Evolutionary conservation across 2,113 vertebrate species (phyloP).

Genomic region (Climacteris rufus): DNA sequence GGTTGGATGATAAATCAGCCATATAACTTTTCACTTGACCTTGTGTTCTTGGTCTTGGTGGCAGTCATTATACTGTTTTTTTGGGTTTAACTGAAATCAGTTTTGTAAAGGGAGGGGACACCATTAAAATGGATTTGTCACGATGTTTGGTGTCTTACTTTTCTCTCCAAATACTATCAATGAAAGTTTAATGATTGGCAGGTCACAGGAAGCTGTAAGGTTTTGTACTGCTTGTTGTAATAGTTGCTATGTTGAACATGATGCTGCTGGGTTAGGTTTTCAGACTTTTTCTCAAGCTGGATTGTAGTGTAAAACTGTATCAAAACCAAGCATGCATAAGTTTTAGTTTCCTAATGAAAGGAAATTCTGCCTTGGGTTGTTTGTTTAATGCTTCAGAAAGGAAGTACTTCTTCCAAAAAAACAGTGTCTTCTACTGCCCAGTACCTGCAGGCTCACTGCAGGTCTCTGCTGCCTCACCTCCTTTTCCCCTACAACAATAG

Average conservation of each 20-base stretch:
- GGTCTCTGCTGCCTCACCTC: neutral
- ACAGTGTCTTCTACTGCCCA: neutral
- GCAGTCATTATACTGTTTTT: neutral
- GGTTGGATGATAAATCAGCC: neutral
- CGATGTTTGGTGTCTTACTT: neutral
- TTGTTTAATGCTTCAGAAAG: neutral
- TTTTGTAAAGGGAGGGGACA: neutral
- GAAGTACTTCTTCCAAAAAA: neutral
- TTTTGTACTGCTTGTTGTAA: neutral
- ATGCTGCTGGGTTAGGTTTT: neutral
- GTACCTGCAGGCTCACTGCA: neutral
- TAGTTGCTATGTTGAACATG: neutral
- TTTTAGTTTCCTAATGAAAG: neutral
- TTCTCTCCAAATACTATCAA: neutral
- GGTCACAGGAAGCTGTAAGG: neutral
- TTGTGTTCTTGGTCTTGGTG: neutral
- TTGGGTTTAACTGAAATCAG: too few relatives aligned
- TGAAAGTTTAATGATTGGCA: neutral
- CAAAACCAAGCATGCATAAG: neutral
- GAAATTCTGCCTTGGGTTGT: neutral
- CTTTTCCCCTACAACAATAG: neutral
- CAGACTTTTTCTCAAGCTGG: neutral
- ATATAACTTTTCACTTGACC: neutral
- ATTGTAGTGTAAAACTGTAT: neutral
- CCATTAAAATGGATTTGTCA: neutral